phyloP scores from a whole-genome alignment of 2,888 invertebrate genomes.

The Aphelenchoides bicaudatus region DNA sequence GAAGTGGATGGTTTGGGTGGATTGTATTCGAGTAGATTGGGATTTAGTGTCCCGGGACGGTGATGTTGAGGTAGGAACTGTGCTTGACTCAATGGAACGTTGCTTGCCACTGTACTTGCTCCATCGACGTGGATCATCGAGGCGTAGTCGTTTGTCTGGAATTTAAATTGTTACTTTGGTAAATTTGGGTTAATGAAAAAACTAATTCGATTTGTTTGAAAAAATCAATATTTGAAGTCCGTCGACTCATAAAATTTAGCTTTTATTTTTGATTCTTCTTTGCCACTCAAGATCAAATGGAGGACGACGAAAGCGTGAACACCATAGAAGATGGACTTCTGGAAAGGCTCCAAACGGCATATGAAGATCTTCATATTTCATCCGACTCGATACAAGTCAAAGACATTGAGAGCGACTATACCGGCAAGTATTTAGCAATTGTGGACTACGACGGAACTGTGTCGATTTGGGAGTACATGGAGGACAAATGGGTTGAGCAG shows the following conservation, averaged over 20 bases:
- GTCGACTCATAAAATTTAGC: too few relatives aligned
- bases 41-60: too few relatives aligned
- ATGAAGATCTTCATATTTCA: not conserved
- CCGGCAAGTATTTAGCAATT: not conserved
- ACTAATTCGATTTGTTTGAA: too few relatives aligned
- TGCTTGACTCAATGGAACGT: too few relatives aligned
- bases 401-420: conserved; percentile 11
- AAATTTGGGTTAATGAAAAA: not conserved
- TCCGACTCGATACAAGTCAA: not conserved
- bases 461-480: conserved; percentile 2
- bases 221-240: too few relatives aligned
- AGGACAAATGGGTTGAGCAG: conserved; percentile 5
- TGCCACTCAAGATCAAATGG: not conserved
- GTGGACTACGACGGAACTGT: conserved; percentile 9
- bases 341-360: not conserved
- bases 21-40: too few relatives aligned
- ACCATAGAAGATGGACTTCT: not conserved
- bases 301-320: not conserved
- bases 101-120: not conserved
- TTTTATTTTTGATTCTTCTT: too few relatives aligned
- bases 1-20: not conserved
- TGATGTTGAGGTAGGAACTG: too few relatives aligned
- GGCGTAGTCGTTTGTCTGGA: conserved; percentile 13
- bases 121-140: conserved; percentile 7
- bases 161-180: not conserved